Evolutionary conservation across 2,888 invertebrate genomes (phyloP).

Genomic region (Zhuqinia jingwanae): DNA sequence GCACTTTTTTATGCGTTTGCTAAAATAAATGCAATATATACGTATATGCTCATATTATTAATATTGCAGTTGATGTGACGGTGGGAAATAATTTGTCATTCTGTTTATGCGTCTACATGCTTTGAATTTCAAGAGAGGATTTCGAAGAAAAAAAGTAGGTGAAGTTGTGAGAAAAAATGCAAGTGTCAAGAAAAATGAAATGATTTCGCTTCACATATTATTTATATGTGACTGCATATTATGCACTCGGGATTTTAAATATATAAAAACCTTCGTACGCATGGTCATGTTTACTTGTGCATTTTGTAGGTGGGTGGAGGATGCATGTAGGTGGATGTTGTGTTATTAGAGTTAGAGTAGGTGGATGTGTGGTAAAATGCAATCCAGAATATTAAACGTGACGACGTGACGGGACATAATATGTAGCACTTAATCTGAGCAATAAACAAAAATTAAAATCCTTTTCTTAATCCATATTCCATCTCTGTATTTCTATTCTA

Average conservation of each 20-base stretch:
- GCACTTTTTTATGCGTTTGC: constrained; percentile 20
- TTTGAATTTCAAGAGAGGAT: neutral
- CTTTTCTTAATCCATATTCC: too few relatives aligned
- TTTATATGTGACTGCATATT: too few relatives aligned
- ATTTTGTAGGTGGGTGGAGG: constrained; percentile 7
- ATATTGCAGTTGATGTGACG: neutral
- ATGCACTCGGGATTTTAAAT: neutral
- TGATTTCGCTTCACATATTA: constrained; percentile 15
- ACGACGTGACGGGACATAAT: too few relatives aligned
- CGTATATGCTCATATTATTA: neutral
- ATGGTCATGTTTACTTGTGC: neutral
- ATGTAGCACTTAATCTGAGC: too few relatives aligned
- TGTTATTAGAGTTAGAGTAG: too few relatives aligned
- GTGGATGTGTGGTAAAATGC: too few relatives aligned
- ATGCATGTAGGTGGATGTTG: neutral
- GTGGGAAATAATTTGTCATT: constrained; percentile 50
- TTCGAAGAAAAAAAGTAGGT: constrained; percentile 60
- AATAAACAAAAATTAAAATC: too few relatives aligned
- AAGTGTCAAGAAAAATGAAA: constrained; percentile 62
- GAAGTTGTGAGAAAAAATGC: constrained; percentile 66
- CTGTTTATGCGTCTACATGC: neutral
- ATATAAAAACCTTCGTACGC: neutral
- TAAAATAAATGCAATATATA: neutral
- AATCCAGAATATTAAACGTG: too few relatives aligned
- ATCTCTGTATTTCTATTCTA: too few relatives aligned